Conservation (phyloP, 2,113 vertebrate species). For the Paralichthys olivaceus region DNA sequence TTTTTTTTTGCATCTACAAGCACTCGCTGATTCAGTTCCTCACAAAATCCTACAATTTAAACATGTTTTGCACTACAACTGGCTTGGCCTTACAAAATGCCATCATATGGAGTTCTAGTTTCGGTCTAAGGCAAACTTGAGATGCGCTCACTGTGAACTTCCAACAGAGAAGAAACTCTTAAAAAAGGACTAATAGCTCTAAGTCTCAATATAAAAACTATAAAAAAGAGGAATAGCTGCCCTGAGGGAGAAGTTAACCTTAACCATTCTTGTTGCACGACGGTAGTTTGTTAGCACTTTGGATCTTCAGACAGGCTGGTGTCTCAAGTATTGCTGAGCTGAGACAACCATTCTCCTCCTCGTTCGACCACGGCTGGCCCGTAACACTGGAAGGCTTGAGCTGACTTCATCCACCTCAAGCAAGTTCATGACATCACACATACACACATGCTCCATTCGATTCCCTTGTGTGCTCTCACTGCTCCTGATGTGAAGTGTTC, state of each 20-base stretch:
- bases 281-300: slow-evolving; percentile 75
- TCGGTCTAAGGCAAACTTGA: slow-evolving; percentile 77
- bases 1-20: slow-evolving; percentile 41
- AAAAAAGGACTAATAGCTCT: slow-evolving; percentile 41
- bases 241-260: slow-evolving; percentile 71
- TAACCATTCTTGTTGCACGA: slow-evolving; percentile 52
- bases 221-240: slow-evolving; percentile 60
- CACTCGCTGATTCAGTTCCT: slow-evolving; percentile 38
- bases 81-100: slow-evolving; percentile 59
- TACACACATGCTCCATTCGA: slow-evolving; percentile 11
- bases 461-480: slow-evolving; percentile 48
- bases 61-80: slow-evolving; percentile 35
- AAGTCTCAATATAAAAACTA: slow-evolving; percentile 36
- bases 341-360: slow-evolving; percentile 46
- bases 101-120: slow-evolving; percentile 74
- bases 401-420: slow-evolving; percentile 72
- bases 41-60: slow-evolving; percentile 51
- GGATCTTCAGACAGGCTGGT: slow-evolving; percentile 71
- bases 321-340: slow-evolving; percentile 63
- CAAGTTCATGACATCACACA: slow-evolving; percentile 11
- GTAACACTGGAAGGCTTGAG: slow-evolving; percentile 75
- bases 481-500: slow-evolving; percentile 27
- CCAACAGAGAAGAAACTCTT: slow-evolving; percentile 47
- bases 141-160: slow-evolving; percentile 69
- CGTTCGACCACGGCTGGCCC: slow-evolving; percentile 23